Conservation (phyloP, 2,888 invertebrate genomes). For the Byasa hedistus region DNA sequence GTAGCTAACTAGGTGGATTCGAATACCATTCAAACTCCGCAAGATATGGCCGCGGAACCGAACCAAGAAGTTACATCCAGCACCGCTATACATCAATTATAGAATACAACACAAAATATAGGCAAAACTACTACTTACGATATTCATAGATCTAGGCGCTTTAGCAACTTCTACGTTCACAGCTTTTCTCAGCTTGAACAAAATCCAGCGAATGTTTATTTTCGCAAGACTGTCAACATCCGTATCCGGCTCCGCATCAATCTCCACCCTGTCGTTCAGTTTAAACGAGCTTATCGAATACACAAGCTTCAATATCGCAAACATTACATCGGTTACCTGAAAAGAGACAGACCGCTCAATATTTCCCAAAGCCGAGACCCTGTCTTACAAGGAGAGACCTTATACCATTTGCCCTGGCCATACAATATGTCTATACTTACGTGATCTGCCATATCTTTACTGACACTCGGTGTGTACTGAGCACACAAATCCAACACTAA, state of each 20-base stretch:
- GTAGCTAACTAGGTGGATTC: too few relatives aligned
- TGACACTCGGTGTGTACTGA: slow-evolving; percentile 84
- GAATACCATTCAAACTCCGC: too few relatives aligned
- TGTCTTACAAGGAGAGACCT: neutral
- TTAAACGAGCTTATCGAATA: slow-evolving; percentile 55
- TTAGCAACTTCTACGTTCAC: slow-evolving; percentile 89
- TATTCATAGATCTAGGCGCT: slow-evolving; percentile 82
- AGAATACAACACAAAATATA: neutral
- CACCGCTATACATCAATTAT: too few relatives aligned
- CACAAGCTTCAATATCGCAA: slow-evolving; percentile 78
- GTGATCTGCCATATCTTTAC: slow-evolving; percentile 87
- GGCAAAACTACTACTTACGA: slow-evolving; percentile 50
- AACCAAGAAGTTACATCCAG: too few relatives aligned
- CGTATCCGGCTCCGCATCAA: slow-evolving; percentile 54
- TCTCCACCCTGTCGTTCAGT: slow-evolving; percentile 47
- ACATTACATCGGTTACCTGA: slow-evolving; percentile 75
- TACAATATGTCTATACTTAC: slow-evolving; percentile 45
- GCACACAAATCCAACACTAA: slow-evolving; percentile 87
- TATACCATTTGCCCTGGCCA: too few relatives aligned
- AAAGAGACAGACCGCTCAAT: slow-evolving; percentile 25
- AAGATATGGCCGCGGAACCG: too few relatives aligned
- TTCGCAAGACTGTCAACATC: slow-evolving; percentile 64
- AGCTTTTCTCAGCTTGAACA: slow-evolving; percentile 86
- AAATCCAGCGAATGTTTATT: slow-evolving; percentile 86
- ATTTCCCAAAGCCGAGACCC: neutral